phyloP scores from a whole-genome alignment of 2,888 invertebrate species.

The Dryobota labecula region DNA sequence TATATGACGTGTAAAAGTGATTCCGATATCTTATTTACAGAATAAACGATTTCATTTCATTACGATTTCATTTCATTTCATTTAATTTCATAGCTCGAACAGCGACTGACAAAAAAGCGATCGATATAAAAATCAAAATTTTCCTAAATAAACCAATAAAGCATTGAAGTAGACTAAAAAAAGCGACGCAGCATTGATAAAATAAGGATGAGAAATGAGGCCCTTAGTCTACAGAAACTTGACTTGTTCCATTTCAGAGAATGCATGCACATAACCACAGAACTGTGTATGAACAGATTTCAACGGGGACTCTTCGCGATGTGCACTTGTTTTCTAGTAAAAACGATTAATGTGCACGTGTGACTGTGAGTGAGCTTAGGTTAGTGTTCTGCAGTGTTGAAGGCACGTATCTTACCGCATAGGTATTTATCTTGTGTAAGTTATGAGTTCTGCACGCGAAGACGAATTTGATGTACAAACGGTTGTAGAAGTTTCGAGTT shows the following conservation, averaged over 20 bases:
- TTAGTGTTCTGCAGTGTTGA: neutral
- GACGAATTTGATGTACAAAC: constrained; percentile 15
- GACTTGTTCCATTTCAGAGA: neutral
- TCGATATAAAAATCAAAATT: neutral
- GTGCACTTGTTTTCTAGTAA: neutral
- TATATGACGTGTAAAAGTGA: too few relatives aligned
- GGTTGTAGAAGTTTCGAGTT: constrained; percentile 16
- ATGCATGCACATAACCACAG: neutral
- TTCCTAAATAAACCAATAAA: too few relatives aligned
- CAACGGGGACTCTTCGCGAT: neutral
- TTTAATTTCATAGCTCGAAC: too few relatives aligned
- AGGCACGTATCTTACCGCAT: neutral
- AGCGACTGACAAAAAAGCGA: neutral
- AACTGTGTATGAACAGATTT: neutral
- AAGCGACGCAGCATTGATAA: neutral
- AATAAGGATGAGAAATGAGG: neutral
- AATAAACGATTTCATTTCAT: too few relatives aligned
- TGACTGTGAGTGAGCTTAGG: neutral
- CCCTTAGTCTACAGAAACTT: too few relatives aligned
- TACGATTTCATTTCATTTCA: too few relatives aligned
- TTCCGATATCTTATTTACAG: too few relatives aligned
- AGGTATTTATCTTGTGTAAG: constrained; percentile 34
- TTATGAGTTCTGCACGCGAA: constrained; percentile 36
- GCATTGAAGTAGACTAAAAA: neutral
- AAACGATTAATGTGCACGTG: neutral